A percentile compares a stretch with the other conserved stretches of the same genome.
Conservation (phyloP, 2,113 vertebrate genomes). For the Bothrops jararaca region DNA sequence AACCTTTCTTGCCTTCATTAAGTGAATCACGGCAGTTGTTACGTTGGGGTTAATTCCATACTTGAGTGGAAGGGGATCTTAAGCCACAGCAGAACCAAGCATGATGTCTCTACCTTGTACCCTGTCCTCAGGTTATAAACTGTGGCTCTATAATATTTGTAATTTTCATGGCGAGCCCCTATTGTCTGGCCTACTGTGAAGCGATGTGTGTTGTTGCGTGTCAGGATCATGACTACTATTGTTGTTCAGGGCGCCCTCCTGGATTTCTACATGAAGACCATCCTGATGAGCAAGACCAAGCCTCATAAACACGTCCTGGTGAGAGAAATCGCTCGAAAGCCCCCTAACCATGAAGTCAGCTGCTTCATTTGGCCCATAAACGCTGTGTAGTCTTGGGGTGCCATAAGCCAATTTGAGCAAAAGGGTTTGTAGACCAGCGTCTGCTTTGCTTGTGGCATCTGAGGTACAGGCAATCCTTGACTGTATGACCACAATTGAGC, state of each 20-base stretch:
- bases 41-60: too few species aligned
- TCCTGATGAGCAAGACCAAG: constrained; percentile 93
- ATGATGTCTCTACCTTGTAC: too few species aligned
- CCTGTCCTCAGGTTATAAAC: neutral
- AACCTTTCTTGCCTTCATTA: too few species aligned
- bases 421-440: neutral
- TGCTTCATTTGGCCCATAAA: neutral
- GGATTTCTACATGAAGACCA: constrained; percentile 92
- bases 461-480: too few species aligned
- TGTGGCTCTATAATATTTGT: too few species aligned
- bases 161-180: neutral
- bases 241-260: constrained; percentile 77
- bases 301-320: constrained; percentile 88
- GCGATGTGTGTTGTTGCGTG: neutral
- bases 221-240: constrained; percentile 16
- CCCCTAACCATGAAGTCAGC: neutral
- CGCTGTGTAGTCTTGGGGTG: neutral
- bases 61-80: neutral
- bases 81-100: neutral
- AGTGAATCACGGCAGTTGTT: too few species aligned
- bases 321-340: constrained; percentile 49
- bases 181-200: neutral
- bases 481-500: too few species aligned
- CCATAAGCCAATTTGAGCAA: neutral
- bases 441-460: too few species aligned